Base-by-base conservation (phyloP, 1,140 invertebrate genomes). In the Diachasmimorpha longicaudata region DNA sequence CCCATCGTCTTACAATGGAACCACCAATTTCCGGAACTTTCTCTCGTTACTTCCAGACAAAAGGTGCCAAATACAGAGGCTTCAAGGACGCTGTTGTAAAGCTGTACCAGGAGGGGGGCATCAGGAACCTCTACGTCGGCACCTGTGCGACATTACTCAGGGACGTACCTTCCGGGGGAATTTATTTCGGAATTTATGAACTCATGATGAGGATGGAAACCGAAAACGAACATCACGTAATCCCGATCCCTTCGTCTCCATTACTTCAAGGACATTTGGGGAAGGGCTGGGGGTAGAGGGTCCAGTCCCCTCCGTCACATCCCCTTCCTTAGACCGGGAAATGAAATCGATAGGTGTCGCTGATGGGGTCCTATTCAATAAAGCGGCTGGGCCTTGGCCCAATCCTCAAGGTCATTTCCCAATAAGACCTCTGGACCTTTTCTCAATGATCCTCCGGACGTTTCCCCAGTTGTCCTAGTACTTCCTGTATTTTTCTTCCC, bases 181-280 rank as follows among this genome's bases (percentile, higher is more conserved):
- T 92, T 84, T 94, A 94, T 84, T 93, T 95, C 81, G 91, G 91
- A 85, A 89, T 90, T 2, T 94, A 94, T 81, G 93, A 95, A 82
- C 91, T 85, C 83, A 42, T 74, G n/a, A 74, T 76, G 75, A 70
- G 39, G 44, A 42, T 63, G 13, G 77, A 79, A 87, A 6, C 84
- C 94, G 39, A 90, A 90, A 9, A 91, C 91, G 13, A 83, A 80
- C 63, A 88, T 88, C 76, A 82, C 86, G 44, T 78, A 83, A 44
- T 25, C 8, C 31, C 6, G 31, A 31, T 6, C 31, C 31, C 31
- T 31, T 6, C 31, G 2, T 31, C 6, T 31, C 6, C 31, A 31
- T 6, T 31, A 31, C 6, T 31, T 31, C 6, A 6, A 6, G 2
- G 31, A 31, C 6, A 31, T 46, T n/a, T 46, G 44, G 44, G 11